A percentile compares a stretch with the other conserved stretches of the same genome.
Evolutionary conservation across 1,140 invertebrate genomes (phyloP).

Genomic region (Bathynomus jamesi): DNA sequence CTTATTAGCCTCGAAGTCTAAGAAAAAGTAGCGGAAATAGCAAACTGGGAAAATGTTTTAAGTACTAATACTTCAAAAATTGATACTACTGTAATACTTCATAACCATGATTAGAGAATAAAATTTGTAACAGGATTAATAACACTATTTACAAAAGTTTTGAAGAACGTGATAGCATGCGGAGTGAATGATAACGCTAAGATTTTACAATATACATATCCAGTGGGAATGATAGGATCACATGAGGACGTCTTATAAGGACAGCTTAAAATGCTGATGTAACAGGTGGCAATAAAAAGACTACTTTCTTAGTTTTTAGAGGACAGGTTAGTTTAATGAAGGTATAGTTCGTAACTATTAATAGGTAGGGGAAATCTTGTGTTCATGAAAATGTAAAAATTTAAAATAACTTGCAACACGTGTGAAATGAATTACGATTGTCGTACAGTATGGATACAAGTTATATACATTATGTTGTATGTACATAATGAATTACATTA

Average conservation of each 20-base stretch:
- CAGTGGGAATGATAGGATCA: background rate
- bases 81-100: too few species aligned
- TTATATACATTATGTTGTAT: background rate
- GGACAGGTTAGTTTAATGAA: too few species aligned
- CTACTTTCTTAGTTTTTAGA: too few species aligned
- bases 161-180: background rate
- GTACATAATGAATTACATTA: background rate
- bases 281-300: too few species aligned
- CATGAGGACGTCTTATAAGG: too few species aligned
- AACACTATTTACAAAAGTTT: background rate
- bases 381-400: background rate
- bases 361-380: background rate
- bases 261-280: too few species aligned
- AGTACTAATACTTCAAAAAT: too few species aligned
- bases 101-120: background rate
- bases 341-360: too few species aligned
- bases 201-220: background rate
- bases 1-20: background rate
- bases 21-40: background rate
- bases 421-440: background rate
- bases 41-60: background rate
- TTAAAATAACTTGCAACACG: background rate
- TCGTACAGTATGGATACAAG: background rate
- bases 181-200: background rate
- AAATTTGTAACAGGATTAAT: background rate